A percentile compares a stretch with the other conserved stretches of the same genome.
Evolutionary conservation across 2,113 vertebrate genomes (phyloP).

Genomic region (Bufo gargarizans): DNA sequence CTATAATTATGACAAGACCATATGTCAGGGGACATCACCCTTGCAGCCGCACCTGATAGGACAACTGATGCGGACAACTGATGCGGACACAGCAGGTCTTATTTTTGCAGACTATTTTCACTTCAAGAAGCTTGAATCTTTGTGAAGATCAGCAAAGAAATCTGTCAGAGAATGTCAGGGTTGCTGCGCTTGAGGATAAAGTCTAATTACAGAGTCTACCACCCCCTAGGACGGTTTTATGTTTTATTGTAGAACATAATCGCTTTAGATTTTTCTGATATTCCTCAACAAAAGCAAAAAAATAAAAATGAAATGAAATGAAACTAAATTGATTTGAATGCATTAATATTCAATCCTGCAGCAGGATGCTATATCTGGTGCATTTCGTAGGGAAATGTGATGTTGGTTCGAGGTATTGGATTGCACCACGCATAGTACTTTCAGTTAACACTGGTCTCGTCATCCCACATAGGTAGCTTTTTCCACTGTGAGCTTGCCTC

Average conservation of each 20-base stretch:
- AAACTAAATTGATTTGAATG: too few species aligned
- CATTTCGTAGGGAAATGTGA: too few species aligned
- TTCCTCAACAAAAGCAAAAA: not conserved
- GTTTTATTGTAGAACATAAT: not conserved
- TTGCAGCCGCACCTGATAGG: slow-evolving; percentile 40
- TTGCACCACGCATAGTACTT: too few species aligned
- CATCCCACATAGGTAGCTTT: too few species aligned
- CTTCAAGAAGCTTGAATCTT: not conserved
- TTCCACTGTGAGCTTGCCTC: too few species aligned
- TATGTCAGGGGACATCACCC: slow-evolving; percentile 32
- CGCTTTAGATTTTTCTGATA: not conserved
- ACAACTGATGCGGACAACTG: not conserved
- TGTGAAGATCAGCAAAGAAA: not conserved
- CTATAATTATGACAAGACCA: slow-evolving; percentile 49
- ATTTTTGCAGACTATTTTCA: slow-evolving; percentile 27
- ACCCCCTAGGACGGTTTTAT: not conserved
- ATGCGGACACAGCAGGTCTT: slow-evolving; percentile 32
- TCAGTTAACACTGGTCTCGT: too few species aligned
- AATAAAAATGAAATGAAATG: too few species aligned
- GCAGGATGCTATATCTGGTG: too few species aligned
- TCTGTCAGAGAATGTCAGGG: not conserved
- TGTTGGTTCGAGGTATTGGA: too few species aligned
- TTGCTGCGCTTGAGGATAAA: not conserved
- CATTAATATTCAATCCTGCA: too few species aligned
- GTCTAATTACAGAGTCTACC: not conserved